These are phyloP conservation scores for Coregonus ussuriensis DNA, from an alignment of 2,797 vertebrate genomes.

Conservation along the genomic window DNA sequence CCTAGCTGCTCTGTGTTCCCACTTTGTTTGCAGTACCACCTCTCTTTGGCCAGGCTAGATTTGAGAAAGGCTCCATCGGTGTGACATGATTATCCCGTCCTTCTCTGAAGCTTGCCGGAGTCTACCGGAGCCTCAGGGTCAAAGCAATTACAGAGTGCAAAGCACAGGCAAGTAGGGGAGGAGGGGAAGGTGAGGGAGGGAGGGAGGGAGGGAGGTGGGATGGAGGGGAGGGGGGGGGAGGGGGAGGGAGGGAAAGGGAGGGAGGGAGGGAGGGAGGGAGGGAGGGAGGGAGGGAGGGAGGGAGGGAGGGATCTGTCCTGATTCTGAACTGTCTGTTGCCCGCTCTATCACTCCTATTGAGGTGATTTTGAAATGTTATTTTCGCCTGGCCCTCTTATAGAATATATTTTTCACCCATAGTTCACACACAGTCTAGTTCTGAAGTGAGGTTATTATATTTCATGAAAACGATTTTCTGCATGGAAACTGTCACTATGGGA, in stretches of 20 bases:
- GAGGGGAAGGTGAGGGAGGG: not conserved
- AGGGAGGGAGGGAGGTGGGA: too few species aligned
- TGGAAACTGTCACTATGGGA: constrained; percentile 11
- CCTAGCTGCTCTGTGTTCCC: not conserved
- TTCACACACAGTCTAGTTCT: not conserved
- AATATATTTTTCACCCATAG: not conserved
- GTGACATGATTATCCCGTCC: constrained; percentile 24
- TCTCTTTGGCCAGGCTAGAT: constrained; percentile 13
- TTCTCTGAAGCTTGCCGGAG: constrained; percentile 4
- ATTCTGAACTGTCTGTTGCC: constrained; percentile 8
- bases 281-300: not conserved
- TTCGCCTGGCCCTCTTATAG: not conserved
- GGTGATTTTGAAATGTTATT: constrained; percentile 18
- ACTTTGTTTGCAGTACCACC: not conserved
- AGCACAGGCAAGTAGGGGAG: constrained; percentile 1
- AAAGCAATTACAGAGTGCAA: constrained; percentile 29
- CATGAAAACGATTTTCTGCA: not conserved
- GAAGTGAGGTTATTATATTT: too few species aligned
- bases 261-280: too few species aligned
- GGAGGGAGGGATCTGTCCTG: not conserved
- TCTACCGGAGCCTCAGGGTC: constrained; percentile 18
- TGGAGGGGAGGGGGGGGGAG: too few species aligned
- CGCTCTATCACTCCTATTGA: not conserved
- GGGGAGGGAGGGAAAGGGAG: too few species aligned
- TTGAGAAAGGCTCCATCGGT: constrained; percentile 19